Percentiles rank a stretch among this genome's conserved stretches.
phyloP scores from a whole-genome alignment of 2,888 invertebrate genomes.

The Nomada fucata region DNA sequence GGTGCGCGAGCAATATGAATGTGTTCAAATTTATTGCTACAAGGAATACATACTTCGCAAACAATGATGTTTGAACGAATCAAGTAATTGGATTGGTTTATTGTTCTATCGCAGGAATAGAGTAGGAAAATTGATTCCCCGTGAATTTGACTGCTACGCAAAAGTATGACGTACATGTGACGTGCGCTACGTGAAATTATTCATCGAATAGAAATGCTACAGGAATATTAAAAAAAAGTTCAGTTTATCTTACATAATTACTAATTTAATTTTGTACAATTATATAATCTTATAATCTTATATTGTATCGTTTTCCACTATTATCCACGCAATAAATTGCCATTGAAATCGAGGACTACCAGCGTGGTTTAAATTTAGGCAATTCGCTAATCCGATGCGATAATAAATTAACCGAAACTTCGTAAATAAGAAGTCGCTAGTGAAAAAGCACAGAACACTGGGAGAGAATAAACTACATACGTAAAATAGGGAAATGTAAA shows the following conservation, averaged over 20 bases:
- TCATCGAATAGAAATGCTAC: too few species aligned
- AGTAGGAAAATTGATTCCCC: neutral
- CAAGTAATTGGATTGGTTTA: neutral
- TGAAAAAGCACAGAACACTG: conserved; percentile 32
- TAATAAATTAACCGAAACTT: neutral
- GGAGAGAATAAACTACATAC: neutral
- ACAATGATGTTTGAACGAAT: neutral
- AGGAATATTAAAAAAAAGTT: too few species aligned
- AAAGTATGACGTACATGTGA: too few species aligned
- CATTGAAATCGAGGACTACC: neutral
- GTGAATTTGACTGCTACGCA: too few species aligned
- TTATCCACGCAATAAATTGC: neutral
- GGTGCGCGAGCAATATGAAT: neutral
- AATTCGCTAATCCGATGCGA: neutral
- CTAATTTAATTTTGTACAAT: too few species aligned
- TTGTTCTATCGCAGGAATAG: neutral
- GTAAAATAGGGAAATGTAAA: neutral
- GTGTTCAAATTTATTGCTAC: neutral
- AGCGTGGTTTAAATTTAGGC: conserved; percentile 16
- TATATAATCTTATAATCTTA: too few species aligned
- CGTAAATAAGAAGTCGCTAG: conserved; percentile 20
- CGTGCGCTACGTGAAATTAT: too few species aligned
- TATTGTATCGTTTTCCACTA: too few species aligned
- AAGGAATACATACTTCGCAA: neutral
- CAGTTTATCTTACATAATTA: too few species aligned